A percentile compares a stretch with the other conserved stretches of the same genome.
These are phyloP conservation scores for Dermolepida albohirtum DNA, from an alignment of 2,888 invertebrate genomes.

Conservation along the genomic window DNA sequence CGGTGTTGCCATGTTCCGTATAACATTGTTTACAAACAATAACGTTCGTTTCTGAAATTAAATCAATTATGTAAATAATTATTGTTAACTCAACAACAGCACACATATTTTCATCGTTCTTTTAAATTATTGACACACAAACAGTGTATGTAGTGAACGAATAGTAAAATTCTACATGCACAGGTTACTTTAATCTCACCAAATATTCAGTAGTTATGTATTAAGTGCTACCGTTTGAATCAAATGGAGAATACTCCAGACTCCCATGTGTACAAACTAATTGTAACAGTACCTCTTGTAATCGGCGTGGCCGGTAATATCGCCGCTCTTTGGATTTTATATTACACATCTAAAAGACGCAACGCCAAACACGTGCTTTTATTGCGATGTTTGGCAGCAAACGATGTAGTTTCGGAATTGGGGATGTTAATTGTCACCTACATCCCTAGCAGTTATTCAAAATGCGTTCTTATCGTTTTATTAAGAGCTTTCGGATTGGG, in stretches of 20 bases:
- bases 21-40: conserved; percentile 30
- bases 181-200: too few species aligned
- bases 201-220: conserved; percentile 13
- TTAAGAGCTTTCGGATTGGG: conserved; percentile 87
- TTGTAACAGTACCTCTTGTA: conserved; percentile 51
- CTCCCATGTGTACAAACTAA: conserved; percentile 10
- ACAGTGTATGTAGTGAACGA: too few species aligned
- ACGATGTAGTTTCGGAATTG: conserved; percentile 82
- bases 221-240: conserved; percentile 15
- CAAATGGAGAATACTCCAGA: conserved; percentile 25
- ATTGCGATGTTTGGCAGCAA: conserved; percentile 80
- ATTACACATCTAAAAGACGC: conserved; percentile 77
- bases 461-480: conserved; percentile 77
- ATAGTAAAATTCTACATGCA: too few species aligned
- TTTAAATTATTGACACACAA: background rate
- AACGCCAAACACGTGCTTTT: conserved; percentile 86
- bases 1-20: conserved; percentile 41
- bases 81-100: background rate
- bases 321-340: conserved; percentile 80
- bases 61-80: conserved; percentile 14
- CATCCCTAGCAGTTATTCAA: conserved; percentile 66
- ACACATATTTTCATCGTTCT: background rate
- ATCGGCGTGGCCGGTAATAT: conserved; percentile 81
- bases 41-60: conserved; percentile 5
- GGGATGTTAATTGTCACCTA: conserved; percentile 82